Conservation (phyloP, 2,888 invertebrate species). For the Amphipyra tragopoginis region DNA sequence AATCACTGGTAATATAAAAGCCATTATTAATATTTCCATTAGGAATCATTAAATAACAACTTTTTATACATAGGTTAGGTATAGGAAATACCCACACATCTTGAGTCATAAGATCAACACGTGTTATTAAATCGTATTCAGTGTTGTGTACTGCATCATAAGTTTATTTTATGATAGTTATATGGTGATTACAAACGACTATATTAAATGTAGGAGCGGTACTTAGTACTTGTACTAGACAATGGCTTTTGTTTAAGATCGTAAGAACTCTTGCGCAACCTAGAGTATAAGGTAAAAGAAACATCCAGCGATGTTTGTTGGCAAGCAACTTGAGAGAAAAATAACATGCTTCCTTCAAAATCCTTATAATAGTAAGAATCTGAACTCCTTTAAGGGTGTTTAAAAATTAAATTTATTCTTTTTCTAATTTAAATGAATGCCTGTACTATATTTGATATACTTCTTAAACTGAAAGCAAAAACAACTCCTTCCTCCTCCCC, state of each 20-base stretch:
- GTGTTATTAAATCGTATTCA: constrained; percentile 10
- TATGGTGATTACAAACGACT: constrained; percentile 33
- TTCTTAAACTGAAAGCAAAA: too few relatives aligned
- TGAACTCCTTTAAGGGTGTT: too few relatives aligned
- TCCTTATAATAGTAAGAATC: too few relatives aligned
- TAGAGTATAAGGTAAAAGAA: neutral
- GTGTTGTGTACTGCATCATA: constrained; percentile 19
- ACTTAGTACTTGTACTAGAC: constrained; percentile 13
- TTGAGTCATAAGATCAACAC: constrained; percentile 28
- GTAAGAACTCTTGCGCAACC: constrained; percentile 29
- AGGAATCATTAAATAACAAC: constrained; percentile 13
- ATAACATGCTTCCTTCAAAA: too few relatives aligned
- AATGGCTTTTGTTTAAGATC: constrained; percentile 42
- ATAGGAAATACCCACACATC: constrained; percentile 43
- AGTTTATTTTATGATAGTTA: constrained; percentile 21
- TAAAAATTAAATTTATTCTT: too few relatives aligned
- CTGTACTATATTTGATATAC: too few relatives aligned
- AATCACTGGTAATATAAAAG: neutral
- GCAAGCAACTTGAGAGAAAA: too few relatives aligned
- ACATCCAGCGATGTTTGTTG: neutral
- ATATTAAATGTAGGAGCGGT: constrained; percentile 13
- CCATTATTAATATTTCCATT: constrained; percentile 17
- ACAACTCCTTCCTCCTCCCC: too few relatives aligned
- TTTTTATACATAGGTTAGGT: constrained; percentile 7
- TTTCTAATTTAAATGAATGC: too few relatives aligned